phyloP scores from a whole-genome alignment of 2,797 vertebrate genomes.

The Caiman crocodilus region DNA sequence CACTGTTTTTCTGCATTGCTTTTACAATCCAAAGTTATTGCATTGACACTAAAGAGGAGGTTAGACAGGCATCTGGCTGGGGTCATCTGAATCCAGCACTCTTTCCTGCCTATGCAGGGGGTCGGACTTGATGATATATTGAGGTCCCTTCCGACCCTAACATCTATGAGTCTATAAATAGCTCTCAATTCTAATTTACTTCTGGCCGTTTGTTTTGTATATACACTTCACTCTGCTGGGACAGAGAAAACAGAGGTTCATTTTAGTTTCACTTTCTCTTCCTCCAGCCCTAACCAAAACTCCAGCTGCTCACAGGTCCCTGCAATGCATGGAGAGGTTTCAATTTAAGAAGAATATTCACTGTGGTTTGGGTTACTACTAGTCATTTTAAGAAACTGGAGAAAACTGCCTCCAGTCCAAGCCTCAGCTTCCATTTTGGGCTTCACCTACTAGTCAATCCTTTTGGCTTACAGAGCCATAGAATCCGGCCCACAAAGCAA shows the following conservation, averaged over 20 bases:
- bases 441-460: constrained; percentile 4
- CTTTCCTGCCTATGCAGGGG: no score
- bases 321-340: constrained; percentile 3
- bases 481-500: no score
- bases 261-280: constrained; percentile 75
- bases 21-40: constrained; percentile 4
- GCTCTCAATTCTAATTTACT: constrained; percentile 49
- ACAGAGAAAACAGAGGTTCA: constrained; percentile 30
- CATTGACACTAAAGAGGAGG: neutral
- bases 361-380: constrained; percentile 30
- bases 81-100: no score
- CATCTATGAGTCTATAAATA: no score
- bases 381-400: no score
- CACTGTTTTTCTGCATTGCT: neutral
- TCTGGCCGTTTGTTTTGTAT: constrained; percentile 12
- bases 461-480: neutral
- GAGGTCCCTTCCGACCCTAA: no score
- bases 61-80: no score
- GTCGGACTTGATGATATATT: no score
- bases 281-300: constrained; percentile 39
- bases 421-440: neutral
- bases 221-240: constrained; percentile 28
- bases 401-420: neutral
- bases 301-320: constrained; percentile 46
- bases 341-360: constrained; percentile 55